Percentiles rank a stretch among this genome's conserved stretches.
Conservation (phyloP, 2,113 vertebrate species). For the Emydocephalus ijimae region DNA sequence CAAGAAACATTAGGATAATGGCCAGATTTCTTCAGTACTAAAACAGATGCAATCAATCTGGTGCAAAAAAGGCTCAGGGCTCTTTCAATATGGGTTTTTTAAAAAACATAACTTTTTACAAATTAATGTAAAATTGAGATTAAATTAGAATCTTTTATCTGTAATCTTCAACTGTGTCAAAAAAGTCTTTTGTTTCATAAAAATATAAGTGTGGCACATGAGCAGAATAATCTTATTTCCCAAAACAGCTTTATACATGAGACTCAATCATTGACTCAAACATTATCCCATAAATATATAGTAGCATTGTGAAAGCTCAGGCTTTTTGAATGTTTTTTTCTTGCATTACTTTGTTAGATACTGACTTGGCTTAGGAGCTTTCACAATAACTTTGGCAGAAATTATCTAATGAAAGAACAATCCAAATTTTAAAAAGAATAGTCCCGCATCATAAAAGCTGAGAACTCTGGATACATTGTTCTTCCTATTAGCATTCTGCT, state of each 20-base stretch:
- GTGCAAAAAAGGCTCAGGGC: not conserved
- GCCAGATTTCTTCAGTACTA: not conserved
- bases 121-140: not conserved
- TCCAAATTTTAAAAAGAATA: not conserved
- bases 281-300: not conserved
- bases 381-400: not conserved
- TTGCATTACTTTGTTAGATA: not conserved
- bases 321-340: not conserved
- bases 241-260: not conserved
- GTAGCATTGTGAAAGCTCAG: not conserved
- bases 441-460: not conserved
- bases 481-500: not conserved
- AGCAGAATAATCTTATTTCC: not conserved
- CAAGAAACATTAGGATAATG: not conserved
- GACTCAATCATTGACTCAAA: not conserved
- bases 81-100: not conserved
- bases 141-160: not conserved
- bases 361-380: not conserved
- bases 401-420: not conserved
- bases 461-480: not conserved
- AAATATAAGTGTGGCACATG: accelerated
- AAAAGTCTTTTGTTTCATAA: not conserved
- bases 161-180: not conserved
- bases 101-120: not conserved
- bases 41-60: not conserved